These are phyloP conservation scores for Bolborhynchus lineola DNA, from an alignment of 2,113 vertebrate species.

Conservation along the genomic window DNA sequence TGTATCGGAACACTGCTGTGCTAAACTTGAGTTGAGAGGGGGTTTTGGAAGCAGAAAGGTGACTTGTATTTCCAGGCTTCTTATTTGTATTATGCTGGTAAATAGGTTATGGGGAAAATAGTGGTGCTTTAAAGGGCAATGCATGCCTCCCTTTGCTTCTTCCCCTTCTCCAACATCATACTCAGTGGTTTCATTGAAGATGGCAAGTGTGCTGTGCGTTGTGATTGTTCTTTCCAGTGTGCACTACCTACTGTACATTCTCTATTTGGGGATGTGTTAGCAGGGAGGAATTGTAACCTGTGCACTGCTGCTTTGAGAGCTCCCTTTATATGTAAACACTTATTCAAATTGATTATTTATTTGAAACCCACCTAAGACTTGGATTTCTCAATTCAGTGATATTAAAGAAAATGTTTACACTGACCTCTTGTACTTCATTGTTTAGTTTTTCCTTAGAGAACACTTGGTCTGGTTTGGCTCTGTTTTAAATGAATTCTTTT, in stretches of 20 bases:
- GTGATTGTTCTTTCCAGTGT: slow-evolving; percentile 26
- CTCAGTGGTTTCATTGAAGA: background rate
- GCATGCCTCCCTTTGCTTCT: background rate
- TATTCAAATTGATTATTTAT: slow-evolving; percentile 59
- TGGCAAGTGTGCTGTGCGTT: background rate
- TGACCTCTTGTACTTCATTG: background rate
- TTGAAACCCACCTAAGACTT: slow-evolving; percentile 40
- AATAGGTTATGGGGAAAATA: background rate
- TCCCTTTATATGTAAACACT: slow-evolving; percentile 4
- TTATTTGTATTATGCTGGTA: background rate
- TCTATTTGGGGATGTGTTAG: slow-evolving; percentile 2
- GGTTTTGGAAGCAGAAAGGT: background rate
- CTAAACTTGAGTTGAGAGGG: background rate
- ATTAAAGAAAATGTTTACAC: slow-evolving; percentile 68
- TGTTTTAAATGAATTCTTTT: background rate
- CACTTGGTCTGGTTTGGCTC: background rate
- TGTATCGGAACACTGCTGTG: background rate
- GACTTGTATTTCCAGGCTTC: background rate
- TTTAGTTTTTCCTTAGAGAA: background rate
- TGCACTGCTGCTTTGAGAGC: slow-evolving; percentile 48
- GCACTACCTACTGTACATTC: slow-evolving; percentile 63
- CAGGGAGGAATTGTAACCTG: background rate
- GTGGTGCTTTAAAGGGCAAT: background rate
- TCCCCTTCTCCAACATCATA: background rate
- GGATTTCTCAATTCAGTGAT: slow-evolving; percentile 40